These are phyloP conservation scores for Venustoraphidia nigricollis DNA, from an alignment of 2,888 invertebrate species.

Conservation along the genomic window DNA sequence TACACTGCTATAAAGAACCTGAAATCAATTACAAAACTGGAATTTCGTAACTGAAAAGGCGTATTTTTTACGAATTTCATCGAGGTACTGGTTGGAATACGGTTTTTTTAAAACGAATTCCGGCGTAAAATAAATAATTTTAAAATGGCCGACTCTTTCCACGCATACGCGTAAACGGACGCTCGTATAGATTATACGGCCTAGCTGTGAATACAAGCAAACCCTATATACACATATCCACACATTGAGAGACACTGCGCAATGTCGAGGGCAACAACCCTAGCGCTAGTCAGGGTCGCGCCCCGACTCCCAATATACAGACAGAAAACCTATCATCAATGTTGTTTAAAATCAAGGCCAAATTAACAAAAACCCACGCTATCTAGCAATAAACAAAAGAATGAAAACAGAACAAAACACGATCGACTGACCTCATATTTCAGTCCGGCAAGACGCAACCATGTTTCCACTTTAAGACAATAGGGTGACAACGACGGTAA, in stretches of 20 bases:
- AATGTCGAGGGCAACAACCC: constrained; percentile 5
- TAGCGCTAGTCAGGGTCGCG: constrained; percentile 4
- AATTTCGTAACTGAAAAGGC: too few species aligned
- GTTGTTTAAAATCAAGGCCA: too few species aligned
- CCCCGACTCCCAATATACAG: constrained; percentile 2
- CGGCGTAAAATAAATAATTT: too few species aligned
- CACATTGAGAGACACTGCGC: constrained; percentile 3
- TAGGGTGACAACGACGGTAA: constrained; percentile 84
- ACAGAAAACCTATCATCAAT: neutral
- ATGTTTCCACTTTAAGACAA: constrained; percentile 91
- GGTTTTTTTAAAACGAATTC: too few species aligned
- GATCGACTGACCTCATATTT: constrained; percentile 78
- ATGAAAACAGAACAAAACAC: constrained; percentile 1
- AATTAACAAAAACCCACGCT: neutral
- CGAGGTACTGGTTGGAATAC: too few species aligned
- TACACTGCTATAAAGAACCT: too few species aligned
- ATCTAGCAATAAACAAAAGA: neutral
- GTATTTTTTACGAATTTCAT: too few species aligned
- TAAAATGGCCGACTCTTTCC: too few species aligned
- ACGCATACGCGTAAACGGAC: too few species aligned
- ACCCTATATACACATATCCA: neutral
- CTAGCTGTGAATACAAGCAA: too few species aligned
- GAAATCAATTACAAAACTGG: too few species aligned
- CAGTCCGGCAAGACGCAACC: constrained; percentile 79
- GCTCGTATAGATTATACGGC: too few species aligned